Conservation (phyloP, 2,888 invertebrate genomes). For the Andrena fulva region DNA sequence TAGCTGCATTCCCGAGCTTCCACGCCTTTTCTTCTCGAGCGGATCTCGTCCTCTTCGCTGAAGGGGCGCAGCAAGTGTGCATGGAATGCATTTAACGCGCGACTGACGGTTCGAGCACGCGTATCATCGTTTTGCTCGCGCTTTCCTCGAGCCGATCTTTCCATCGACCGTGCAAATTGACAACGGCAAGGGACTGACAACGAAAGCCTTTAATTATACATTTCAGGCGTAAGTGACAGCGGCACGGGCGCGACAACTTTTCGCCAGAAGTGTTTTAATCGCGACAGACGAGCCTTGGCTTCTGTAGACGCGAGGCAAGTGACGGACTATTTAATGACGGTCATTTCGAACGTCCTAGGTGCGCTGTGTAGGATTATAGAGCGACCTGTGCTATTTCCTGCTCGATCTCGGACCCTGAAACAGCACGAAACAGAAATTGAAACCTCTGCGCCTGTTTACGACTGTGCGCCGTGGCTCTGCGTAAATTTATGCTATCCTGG, state of each 20-base stretch:
- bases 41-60: background rate
- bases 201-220: conserved; percentile 38
- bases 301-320: background rate
- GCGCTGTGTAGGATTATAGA: background rate
- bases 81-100: conserved; percentile 27
- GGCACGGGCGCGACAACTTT: conserved; percentile 22
- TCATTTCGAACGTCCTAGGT: background rate
- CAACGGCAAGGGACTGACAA: conserved; percentile 6
- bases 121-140: conserved; percentile 28
- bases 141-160: conserved; percentile 21
- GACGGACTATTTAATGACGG: conserved; percentile 22
- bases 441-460: background rate
- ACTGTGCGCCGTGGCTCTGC: background rate
- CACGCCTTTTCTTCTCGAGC: background rate
- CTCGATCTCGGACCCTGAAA: background rate
- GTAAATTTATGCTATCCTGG: conserved; percentile 10
- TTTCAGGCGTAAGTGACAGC: conserved; percentile 19
- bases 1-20: too few relatives aligned
- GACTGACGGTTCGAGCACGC: conserved; percentile 29
- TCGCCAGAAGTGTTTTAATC: conserved; percentile 9
- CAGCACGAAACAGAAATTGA: background rate
- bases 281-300: conserved; percentile 11
- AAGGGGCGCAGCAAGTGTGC: background rate
- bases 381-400: background rate
- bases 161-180: conserved; percentile 10